phyloP scores from a whole-genome alignment of 1,140 invertebrate genomes.

The Spodoptera frugiperda region DNA sequence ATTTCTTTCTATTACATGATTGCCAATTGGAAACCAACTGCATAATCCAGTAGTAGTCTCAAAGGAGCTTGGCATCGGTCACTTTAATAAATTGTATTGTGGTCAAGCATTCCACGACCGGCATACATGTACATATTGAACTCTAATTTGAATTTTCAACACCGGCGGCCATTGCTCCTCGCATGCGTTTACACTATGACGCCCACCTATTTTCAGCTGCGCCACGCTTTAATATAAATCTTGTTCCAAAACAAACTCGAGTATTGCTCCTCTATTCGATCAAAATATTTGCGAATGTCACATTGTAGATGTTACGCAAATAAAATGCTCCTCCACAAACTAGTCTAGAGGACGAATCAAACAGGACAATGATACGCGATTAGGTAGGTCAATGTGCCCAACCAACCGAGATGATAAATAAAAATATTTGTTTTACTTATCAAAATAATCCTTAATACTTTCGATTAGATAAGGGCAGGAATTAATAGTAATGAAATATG shows the following conservation, averaged over 20 bases:
- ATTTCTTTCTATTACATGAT: too few relatives aligned
- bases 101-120: conserved; percentile 22
- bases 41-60: too few relatives aligned
- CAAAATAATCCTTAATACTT: conserved; percentile 7
- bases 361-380: conserved; percentile 15
- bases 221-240: conserved; percentile 65
- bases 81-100: conserved; percentile 29
- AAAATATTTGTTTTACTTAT: conserved; percentile 40
- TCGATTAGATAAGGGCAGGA: conserved; percentile 19
- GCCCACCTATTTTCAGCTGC: conserved; percentile 74
- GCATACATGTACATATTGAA: conserved; percentile 43
- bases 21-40: too few relatives aligned
- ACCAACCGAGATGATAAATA: conserved; percentile 5
- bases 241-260: conserved; percentile 55
- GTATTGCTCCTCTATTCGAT: conserved; percentile 35
- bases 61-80: conserved; percentile 8
- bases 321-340: conserved; percentile 19
- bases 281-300: conserved; percentile 52
- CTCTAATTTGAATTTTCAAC: conserved; percentile 50
- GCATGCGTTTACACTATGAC: conserved; percentile 68
- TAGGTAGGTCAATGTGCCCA: conserved; percentile 14
- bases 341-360: conserved; percentile 40
- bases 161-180: conserved; percentile 58
- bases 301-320: conserved; percentile 44
- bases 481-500: conserved; percentile 15